Conservation (phyloP, 2,797 vertebrate genomes). For the Gymnothorax reevesii region DNA sequence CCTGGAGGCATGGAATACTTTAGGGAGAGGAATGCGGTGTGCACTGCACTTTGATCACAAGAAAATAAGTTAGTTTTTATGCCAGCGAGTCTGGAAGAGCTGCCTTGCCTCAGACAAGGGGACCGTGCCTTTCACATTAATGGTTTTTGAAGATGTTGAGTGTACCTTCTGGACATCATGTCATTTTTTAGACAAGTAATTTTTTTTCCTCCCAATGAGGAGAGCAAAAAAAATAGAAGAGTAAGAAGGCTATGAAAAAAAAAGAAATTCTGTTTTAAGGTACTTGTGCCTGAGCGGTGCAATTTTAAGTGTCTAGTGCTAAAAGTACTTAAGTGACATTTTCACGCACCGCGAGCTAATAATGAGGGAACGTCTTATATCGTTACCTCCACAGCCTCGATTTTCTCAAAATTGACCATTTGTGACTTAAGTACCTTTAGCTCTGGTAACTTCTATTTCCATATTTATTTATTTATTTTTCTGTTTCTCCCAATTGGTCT, state of each 20-base stretch:
- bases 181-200: slow-evolving; percentile 59
- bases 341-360: too few relatives aligned
- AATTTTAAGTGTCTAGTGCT: neutral
- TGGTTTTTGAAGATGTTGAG: slow-evolving; percentile 64
- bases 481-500: slow-evolving; percentile 35
- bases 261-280: slow-evolving; percentile 48
- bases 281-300: slow-evolving; percentile 24
- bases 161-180: slow-evolving; percentile 60
- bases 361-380: too few relatives aligned
- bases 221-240: slow-evolving; percentile 27
- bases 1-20: slow-evolving; percentile 60
- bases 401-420: too few relatives aligned
- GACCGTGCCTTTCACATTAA: slow-evolving; percentile 66
- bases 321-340: too few relatives aligned
- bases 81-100: slow-evolving; percentile 44
- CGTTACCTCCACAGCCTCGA: too few relatives aligned
- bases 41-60: slow-evolving; percentile 69
- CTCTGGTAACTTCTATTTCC: too few relatives aligned
- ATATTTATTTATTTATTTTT: too few relatives aligned
- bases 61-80: slow-evolving; percentile 66
- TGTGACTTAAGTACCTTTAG: too few relatives aligned
- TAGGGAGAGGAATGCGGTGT: slow-evolving; percentile 63
- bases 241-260: slow-evolving; percentile 20
- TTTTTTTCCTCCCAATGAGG: slow-evolving; percentile 31
- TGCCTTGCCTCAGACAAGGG: slow-evolving; percentile 51